Percentiles rank a stretch among this genome's conserved stretches.
These are phyloP conservation scores for Frankliniella intonsa DNA, from an alignment of 2,888 invertebrate genomes.

Conservation along the genomic window DNA sequence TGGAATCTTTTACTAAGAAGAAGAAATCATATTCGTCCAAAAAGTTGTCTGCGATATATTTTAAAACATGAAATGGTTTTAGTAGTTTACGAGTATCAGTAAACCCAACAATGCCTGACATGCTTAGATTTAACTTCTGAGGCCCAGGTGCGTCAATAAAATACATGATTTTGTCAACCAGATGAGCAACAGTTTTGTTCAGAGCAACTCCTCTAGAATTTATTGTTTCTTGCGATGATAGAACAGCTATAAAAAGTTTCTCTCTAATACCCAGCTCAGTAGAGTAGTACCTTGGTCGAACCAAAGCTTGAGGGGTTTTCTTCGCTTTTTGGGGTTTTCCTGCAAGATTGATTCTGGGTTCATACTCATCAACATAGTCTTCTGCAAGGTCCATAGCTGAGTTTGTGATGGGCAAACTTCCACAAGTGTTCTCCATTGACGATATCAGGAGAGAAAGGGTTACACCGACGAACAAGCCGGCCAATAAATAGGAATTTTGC, in stretches of 20 bases:
- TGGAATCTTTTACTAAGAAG: slow-evolving; percentile 77
- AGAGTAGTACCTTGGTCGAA: slow-evolving; percentile 87
- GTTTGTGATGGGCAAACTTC: background rate
- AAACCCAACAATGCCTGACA: slow-evolving; percentile 76
- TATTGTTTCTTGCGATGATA: slow-evolving; percentile 70
- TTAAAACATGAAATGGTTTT: slow-evolving; percentile 80
- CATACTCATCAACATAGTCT: slow-evolving; percentile 46
- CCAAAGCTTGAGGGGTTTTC: slow-evolving; percentile 56
- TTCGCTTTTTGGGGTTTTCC: slow-evolving; percentile 49
- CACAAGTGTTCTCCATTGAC: slow-evolving; percentile 36
- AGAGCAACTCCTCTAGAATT: slow-evolving; percentile 71
- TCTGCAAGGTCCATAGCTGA: slow-evolving; percentile 27
- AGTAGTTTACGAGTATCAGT: slow-evolving; percentile 71
- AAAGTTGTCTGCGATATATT: slow-evolving; percentile 85
- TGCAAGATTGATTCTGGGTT: slow-evolving; percentile 49
- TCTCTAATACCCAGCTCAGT: slow-evolving; percentile 91
- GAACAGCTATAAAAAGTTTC: slow-evolving; percentile 79
- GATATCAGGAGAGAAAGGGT: slow-evolving; percentile 38
- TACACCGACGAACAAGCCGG: slow-evolving; percentile 39
- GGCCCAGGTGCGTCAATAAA: slow-evolving; percentile 58
- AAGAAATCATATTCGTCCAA: slow-evolving; percentile 90
- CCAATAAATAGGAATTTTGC: slow-evolving; percentile 38
- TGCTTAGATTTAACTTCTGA: slow-evolving; percentile 48
- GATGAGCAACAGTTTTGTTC: slow-evolving; percentile 81
- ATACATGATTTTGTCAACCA: slow-evolving; percentile 77